Evolutionary conservation across 2,797 vertebrate species (phyloP), one percentile per base, ranked within the genome.

Genomic region (Eptatretus atami): DNA sequence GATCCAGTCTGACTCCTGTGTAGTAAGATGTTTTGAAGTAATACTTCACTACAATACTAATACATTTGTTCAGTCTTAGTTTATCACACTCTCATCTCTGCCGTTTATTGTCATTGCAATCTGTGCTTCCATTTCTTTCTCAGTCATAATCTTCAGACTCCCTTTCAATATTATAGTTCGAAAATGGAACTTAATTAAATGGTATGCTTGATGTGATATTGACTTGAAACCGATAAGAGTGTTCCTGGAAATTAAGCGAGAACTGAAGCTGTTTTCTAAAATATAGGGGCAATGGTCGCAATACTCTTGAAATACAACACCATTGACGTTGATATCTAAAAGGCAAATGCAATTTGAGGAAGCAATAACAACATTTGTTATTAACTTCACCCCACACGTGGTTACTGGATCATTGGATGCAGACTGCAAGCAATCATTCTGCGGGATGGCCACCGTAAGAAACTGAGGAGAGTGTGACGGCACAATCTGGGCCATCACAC

Each of bases 401-500:
- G n/a, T 61, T n/a, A n/a, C 57, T 61, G n/a, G n/a, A 52, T 10
- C 63, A 12, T 71, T 69, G 67, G 67, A 65, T 15, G 52, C 68
- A 98, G 92, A 79, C 72, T 98, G 92, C 69, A 88, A 76, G 72
- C 81, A 78, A 63, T 88, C 92, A 9, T 84, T 80, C 74, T 98
- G 92, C 15, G 92, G 68, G 92, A 98, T 1, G 84, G 92, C 65
- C 87, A 86, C 71, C 83, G 77, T 66, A 83, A 0, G 80, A 81
- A 64, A 87, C 82, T 1, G 78, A 79, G 52, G 92, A 98, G 87
- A 94, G 73, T 98, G 92, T 1, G 92, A 98, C 53, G 82, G 85
- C 65, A 81, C 82, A 65, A 98, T 75, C 94, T 98, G 72, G 92
- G 92, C 71, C 83, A 81, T 75, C 79, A 94, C 73, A 92, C 84